Base-by-base conservation (phyloP, 2,113 vertebrate genomes). In the Lagopus leucura region DNA sequence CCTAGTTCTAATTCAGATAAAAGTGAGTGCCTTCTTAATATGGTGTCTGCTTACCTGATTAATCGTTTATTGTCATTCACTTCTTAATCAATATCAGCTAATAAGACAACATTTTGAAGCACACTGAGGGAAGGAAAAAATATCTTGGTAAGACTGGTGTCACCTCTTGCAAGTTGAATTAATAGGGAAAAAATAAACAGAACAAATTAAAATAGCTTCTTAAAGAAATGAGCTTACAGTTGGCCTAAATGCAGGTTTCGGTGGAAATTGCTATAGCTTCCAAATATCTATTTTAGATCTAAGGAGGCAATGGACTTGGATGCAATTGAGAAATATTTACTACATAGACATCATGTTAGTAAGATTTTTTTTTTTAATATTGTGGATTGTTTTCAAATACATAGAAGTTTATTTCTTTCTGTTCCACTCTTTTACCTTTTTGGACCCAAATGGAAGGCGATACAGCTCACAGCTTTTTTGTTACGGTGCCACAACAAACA, bases 61-160 rank as follows among this genome's bases (percentile, higher is more conserved):
- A 90, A 94, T 40, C 65, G 78, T 88, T 77, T 95, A 71, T 91
- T 94, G 73, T 86, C 64, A 88, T 71, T 95, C 95, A 32, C 63
- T 93, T 80, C 61, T 63, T 77, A 85, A 74, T 92, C 86, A 64
- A 34, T 91, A 76, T 82, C 88, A 92, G 24, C 54, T 45, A 91
- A 64, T 89, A 82, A 93, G 92, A 65, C 50, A 34, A 71, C 73
- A 91, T 90, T 83, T 82, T 54, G 90, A 90, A 79, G 66, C 55
- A 45, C 11, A 15, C 14, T 72, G 65, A 40, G 20, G 24, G 22
- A 86, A 92, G 36, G 73, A 72, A 82, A 87, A 96, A 89, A n/a
- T 58, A 55, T 80, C 72, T 86, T 82, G 38, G 60, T 34, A 72
- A 94, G 87, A 78, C 45, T 74, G 57, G 61, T 71, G 58, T 86